phyloP scores from a whole-genome alignment of 1,140 invertebrate genomes.

The Manduca sexta region DNA sequence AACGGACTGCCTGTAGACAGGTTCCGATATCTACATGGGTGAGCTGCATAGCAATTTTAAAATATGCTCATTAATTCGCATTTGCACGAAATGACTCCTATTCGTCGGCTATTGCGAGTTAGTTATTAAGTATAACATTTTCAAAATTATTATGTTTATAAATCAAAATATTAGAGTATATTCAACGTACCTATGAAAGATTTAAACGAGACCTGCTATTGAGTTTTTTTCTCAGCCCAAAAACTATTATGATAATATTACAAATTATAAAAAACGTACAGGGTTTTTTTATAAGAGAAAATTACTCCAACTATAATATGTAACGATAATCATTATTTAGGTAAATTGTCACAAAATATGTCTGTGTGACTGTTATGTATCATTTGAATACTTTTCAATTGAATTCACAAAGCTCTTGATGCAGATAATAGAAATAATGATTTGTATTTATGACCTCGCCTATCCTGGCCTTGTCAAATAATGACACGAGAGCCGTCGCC shows the following conservation, averaged over 20 bases:
- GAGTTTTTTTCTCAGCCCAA: too few relatives aligned
- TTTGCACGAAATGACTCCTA: conserved; percentile 35
- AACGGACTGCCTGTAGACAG: conserved; percentile 44
- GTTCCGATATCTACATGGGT: conserved; percentile 56
- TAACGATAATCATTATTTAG: too few relatives aligned
- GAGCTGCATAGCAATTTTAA: conserved; percentile 55
- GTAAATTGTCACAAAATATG: too few relatives aligned
- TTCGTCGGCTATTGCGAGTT: conserved; percentile 12
- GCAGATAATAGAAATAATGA: conserved; percentile 2
- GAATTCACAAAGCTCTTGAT: background rate
- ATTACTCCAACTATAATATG: too few relatives aligned
- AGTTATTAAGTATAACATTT: conserved; percentile 11
- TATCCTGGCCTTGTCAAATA: conserved; percentile 43
- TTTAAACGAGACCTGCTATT: too few relatives aligned
- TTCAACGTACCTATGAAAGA: too few relatives aligned
- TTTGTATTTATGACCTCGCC: conserved; percentile 30
- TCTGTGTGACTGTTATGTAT: background rate
- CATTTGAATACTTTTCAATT: background rate
- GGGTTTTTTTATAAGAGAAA: too few relatives aligned
- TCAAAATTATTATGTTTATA: background rate
- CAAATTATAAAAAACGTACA: too few relatives aligned
- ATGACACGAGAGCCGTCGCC: conserved; percentile 29
- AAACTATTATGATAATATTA: too few relatives aligned
- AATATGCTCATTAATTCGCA: conserved; percentile 55
- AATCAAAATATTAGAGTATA: too few relatives aligned